Conservation (phyloP, 2,888 invertebrate species). For the Acronicta psi region DNA sequence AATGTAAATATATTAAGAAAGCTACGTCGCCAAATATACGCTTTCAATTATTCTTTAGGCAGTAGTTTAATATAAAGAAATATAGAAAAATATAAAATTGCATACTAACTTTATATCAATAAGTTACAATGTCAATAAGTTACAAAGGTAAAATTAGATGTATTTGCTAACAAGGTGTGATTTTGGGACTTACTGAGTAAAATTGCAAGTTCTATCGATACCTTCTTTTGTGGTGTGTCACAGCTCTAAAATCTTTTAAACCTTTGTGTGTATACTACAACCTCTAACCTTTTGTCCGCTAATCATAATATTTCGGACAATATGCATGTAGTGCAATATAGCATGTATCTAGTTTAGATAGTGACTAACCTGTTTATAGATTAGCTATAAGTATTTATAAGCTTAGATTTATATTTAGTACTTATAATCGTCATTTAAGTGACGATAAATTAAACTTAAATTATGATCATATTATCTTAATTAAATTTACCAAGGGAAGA, state of each 20-base stretch:
- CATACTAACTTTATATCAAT: too few relatives aligned
- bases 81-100: too few relatives aligned
- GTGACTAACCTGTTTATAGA: constrained; percentile 27
- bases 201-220: constrained; percentile 1
- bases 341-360: constrained; percentile 42
- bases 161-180: neutral
- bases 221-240: neutral
- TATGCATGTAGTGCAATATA: constrained; percentile 41
- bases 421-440: neutral
- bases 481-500: too few relatives aligned
- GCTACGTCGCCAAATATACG: too few relatives aligned
- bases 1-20: too few relatives aligned
- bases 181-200: neutral
- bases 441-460: too few relatives aligned
- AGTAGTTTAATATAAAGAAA: too few relatives aligned
- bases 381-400: constrained; percentile 34
- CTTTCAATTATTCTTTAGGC: too few relatives aligned
- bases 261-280: constrained; percentile 61
- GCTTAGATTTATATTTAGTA: constrained; percentile 24
- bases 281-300: constrained; percentile 83
- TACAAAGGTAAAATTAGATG: too few relatives aligned
- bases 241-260: constrained; percentile 21
- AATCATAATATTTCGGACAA: constrained; percentile 46
- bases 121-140: too few relatives aligned
- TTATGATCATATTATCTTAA: too few relatives aligned